These are phyloP conservation scores for Tetragonisca angustula DNA, from an alignment of 2,888 invertebrate species.

Conservation along the genomic window DNA sequence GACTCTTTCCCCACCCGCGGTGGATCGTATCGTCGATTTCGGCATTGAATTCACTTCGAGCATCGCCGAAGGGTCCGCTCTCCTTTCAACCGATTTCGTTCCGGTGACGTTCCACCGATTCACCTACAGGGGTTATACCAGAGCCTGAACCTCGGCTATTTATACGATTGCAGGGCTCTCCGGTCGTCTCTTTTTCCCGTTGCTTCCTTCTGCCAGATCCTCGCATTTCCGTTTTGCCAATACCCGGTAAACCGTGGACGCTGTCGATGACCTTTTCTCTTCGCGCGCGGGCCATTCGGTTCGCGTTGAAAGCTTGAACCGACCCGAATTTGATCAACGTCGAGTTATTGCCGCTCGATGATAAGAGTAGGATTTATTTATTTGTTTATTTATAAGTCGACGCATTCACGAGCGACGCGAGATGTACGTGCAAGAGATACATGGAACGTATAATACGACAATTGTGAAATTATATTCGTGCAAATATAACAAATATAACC, in stretches of 20 bases:
- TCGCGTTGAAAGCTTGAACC: not conserved
- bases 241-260: too few relatives aligned
- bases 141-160: conserved; percentile 34
- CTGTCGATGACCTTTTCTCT: not conserved
- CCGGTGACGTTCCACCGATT: conserved; percentile 50
- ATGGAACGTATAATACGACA: too few relatives aligned
- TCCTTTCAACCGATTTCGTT: conserved; percentile 65
- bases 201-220: not conserved
- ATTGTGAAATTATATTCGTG: too few relatives aligned
- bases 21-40: conserved; percentile 72
- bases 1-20: conserved; percentile 59
- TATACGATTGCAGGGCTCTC: conserved; percentile 34
- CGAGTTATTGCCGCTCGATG: too few relatives aligned
- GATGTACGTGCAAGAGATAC: too few relatives aligned
- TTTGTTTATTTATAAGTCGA: too few relatives aligned
- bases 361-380: too few relatives aligned
- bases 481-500: too few relatives aligned
- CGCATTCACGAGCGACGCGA: too few relatives aligned
- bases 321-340: too few relatives aligned
- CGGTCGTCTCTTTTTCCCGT: not conserved
- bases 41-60: conserved; percentile 62
- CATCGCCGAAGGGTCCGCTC: conserved; percentile 58
- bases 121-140: conserved; percentile 31
- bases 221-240: conserved; percentile 16
- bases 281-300: not conserved